Percentiles rank a stretch among this genome's conserved stretches.
Evolutionary conservation across 2,888 invertebrate species (phyloP).

Genomic region (Diloba caeruleocephala): DNA sequence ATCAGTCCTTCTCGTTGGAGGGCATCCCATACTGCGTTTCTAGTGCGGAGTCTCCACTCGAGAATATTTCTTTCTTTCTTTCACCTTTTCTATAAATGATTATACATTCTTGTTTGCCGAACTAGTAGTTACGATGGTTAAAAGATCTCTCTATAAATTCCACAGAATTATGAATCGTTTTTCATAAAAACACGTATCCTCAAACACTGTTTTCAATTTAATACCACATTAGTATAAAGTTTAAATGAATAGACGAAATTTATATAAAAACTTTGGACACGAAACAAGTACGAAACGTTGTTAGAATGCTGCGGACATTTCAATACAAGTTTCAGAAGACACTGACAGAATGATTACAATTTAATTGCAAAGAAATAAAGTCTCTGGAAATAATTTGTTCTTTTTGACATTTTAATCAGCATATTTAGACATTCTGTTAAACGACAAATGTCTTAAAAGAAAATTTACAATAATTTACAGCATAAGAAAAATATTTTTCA

Average conservation of each 20-base stretch:
- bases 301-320: conserved; percentile 58
- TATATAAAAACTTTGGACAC: conserved; percentile 6
- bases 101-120: too few relatives aligned
- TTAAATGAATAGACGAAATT: conserved; percentile 2
- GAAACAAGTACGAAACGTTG: conserved; percentile 24
- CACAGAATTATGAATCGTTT: neutral
- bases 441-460: too few relatives aligned
- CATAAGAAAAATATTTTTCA: too few relatives aligned
- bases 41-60: too few relatives aligned
- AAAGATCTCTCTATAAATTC: neutral
- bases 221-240: neutral
- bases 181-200: neutral
- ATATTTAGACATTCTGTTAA: conserved; percentile 7
- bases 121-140: neutral
- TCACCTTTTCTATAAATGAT: too few relatives aligned
- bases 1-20: too few relatives aligned
- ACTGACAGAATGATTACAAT: conserved; percentile 36
- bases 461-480: too few relatives aligned
- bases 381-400: conserved; percentile 33
- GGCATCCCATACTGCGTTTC: too few relatives aligned
- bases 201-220: neutral
- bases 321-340: conserved; percentile 59
- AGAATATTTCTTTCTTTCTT: too few relatives aligned
- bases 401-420: conserved; percentile 37
- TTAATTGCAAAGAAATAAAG: conserved; percentile 43